A percentile compares a stretch with the other conserved stretches of the same genome.
phyloP scores from a whole-genome alignment of 2,888 invertebrate species.

The Octonoba sinensis region DNA sequence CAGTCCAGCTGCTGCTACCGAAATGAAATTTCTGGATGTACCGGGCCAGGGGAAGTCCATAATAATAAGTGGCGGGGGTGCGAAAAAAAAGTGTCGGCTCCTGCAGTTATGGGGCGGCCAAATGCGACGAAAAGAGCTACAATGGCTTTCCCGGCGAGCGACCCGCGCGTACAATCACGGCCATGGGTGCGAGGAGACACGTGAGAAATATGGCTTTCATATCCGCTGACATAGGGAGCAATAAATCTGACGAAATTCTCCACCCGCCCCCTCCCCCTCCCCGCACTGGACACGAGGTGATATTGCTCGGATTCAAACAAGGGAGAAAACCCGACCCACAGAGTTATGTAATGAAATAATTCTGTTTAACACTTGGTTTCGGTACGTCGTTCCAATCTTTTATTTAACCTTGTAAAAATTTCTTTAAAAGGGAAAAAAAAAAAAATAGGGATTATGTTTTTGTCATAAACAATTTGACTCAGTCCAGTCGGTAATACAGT shows the following conservation, averaged over 20 bases:
- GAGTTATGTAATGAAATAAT: no score
- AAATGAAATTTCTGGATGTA: slow-evolving; percentile 59
- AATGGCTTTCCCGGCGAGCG: slow-evolving; percentile 54
- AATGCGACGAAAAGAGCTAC: slow-evolving; percentile 56
- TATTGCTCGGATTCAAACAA: slow-evolving; percentile 46
- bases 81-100: slow-evolving; percentile 29
- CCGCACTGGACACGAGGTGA: slow-evolving; percentile 40
- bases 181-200: slow-evolving; percentile 58
- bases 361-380: no score
- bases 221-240: slow-evolving; percentile 63
- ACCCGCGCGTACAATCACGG: slow-evolving; percentile 59
- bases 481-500: no score
- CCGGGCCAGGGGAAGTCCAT: slow-evolving; percentile 46
- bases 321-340: no score
- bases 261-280: slow-evolving; percentile 1
- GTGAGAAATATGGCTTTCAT: slow-evolving; percentile 65
- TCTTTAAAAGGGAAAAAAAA: no score
- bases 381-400: no score
- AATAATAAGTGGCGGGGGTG: slow-evolving; percentile 41
- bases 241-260: slow-evolving; percentile 58
- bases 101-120: slow-evolving; percentile 49
- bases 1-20: slow-evolving; percentile 42
- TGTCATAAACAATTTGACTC: no score
- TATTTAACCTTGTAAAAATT: no score
- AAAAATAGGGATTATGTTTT: no score